These are phyloP conservation scores for Parelbella ahira DNA, from an alignment of 2,888 invertebrate species.

Conservation along the genomic window DNA sequence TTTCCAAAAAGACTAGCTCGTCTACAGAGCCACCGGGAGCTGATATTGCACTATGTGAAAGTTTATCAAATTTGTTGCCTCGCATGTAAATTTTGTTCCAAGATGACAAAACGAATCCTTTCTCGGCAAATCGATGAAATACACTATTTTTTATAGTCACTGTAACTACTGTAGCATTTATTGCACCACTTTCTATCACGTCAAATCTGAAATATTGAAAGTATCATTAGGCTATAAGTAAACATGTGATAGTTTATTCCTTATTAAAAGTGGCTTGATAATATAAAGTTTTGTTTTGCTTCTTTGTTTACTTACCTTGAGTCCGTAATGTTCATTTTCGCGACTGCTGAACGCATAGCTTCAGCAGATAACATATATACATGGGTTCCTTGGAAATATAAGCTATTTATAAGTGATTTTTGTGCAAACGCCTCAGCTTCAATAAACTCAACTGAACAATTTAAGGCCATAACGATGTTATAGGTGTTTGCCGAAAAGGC, in stretches of 20 bases:
- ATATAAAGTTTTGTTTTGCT: no score
- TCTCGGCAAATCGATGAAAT: conserved; percentile 79
- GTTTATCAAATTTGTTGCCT: conserved; percentile 82
- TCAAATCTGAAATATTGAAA: conserved; percentile 77
- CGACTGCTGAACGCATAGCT: conserved; percentile 83
- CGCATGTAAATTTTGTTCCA: conserved; percentile 84
- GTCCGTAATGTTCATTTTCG: conserved; percentile 83
- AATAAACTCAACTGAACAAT: conserved; percentile 81
- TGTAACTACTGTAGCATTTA: conserved; percentile 82
- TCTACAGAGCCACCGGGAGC: conserved; percentile 77
- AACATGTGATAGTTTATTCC: no score
- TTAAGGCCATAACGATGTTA: conserved; percentile 81
- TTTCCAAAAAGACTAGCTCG: conserved; percentile 73
- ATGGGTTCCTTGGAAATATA: conserved; percentile 81
- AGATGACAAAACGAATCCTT: conserved; percentile 83
- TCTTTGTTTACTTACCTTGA: conserved; percentile 82
- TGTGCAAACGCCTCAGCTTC: conserved; percentile 83
- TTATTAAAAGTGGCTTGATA: no score
- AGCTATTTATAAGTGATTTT: conserved; percentile 81
- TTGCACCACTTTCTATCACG: conserved; percentile 81
- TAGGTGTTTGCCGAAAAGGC: conserved; percentile 85
- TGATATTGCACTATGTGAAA: conserved; percentile 78
- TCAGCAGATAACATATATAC: conserved; percentile 77
- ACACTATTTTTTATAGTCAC: conserved; percentile 81
- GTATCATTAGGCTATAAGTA: not conserved